Percentiles rank a stretch among this genome's conserved stretches.
These are phyloP conservation scores for Sebastes itinus DNA, from an alignment of 2,797 vertebrate species.

Conservation along the genomic window DNA sequence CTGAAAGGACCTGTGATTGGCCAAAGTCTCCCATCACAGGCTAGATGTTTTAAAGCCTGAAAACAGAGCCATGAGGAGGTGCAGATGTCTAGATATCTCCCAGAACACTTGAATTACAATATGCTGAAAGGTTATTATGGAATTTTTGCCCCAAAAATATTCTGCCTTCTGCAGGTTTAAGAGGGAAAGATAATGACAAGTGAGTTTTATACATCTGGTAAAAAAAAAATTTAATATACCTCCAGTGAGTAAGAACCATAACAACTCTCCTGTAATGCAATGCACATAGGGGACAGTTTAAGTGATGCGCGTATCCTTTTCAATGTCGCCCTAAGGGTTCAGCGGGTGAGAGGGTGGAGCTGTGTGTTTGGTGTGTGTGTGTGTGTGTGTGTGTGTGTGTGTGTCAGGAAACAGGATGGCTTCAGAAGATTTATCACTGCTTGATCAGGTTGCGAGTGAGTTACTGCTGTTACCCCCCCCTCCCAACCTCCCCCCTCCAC, in stretches of 20 bases:
- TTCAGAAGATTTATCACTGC: constrained; percentile 83
- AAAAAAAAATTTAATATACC: constrained; percentile 15
- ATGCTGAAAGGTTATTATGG: too few species aligned
- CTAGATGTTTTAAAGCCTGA: too few species aligned
- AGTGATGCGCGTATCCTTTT: constrained; percentile 74
- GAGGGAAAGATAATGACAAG: not conserved
- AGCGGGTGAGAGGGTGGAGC: constrained; percentile 54
- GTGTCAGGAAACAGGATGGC: constrained; percentile 72
- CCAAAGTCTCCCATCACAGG: too few species aligned
- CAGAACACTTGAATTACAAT: too few species aligned
- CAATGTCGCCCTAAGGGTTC: constrained; percentile 68
- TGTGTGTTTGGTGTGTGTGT: constrained; percentile 38
- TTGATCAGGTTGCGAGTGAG: constrained; percentile 88
- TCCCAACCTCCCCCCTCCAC: constrained; percentile 79
- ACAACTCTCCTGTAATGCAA: constrained; percentile 61
- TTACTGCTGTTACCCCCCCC: constrained; percentile 86
- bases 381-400: constrained; percentile 42
- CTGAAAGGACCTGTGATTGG: too few species aligned
- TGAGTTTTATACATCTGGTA: constrained; percentile 19
- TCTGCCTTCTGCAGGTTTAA: too few species aligned
- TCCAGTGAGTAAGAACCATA: constrained; percentile 39
- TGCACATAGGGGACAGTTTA: constrained; percentile 67
- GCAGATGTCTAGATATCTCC: too few species aligned
- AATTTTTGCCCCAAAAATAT: too few species aligned
- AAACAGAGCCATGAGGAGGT: too few species aligned